Evolutionary conservation across 2,888 invertebrate genomes (phyloP).

Genomic region (Tenthredo amoena): DNA sequence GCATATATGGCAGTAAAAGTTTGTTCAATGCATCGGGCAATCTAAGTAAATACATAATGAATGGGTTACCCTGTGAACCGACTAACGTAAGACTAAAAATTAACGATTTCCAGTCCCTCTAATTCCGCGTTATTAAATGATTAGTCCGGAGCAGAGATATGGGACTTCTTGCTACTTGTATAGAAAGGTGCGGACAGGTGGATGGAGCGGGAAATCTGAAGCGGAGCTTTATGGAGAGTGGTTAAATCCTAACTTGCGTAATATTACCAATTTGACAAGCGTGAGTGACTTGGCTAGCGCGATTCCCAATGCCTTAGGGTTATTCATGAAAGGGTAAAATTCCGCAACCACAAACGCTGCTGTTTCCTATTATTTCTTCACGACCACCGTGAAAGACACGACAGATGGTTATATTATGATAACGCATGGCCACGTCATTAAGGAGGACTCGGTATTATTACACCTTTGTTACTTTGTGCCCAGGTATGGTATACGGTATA

Average conservation of each 20-base stretch:
- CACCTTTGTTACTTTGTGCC: slow-evolving; percentile 30
- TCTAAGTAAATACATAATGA: not conserved
- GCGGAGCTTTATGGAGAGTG: not conserved
- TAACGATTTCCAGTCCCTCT: not conserved
- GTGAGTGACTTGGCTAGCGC: slow-evolving; percentile 1
- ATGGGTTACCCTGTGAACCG: not conserved
- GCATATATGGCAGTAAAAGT: not conserved
- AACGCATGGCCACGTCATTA: slow-evolving; percentile 29
- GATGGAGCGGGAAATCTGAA: not conserved
- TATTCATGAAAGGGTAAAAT: not conserved
- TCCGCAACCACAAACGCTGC: not conserved
- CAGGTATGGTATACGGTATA: not conserved
- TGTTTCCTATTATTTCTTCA: slow-evolving; percentile 9
- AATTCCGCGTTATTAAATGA: not conserved
- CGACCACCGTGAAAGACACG: slow-evolving; percentile 24
- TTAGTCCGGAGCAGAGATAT: not conserved
- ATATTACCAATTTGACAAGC: slow-evolving; percentile 43
- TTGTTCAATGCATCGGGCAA: not conserved
- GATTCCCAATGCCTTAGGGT: not conserved
- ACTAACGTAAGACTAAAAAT: not conserved
- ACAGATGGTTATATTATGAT: slow-evolving; percentile 46
- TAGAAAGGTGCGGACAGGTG: not conserved
- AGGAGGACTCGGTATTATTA: slow-evolving; percentile 15
- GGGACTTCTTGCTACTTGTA: not conserved
- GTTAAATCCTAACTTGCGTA: slow-evolving; percentile 19